Evolutionary conservation across 2,888 invertebrate genomes (phyloP).

Genomic region (Cerastis leucographa): DNA sequence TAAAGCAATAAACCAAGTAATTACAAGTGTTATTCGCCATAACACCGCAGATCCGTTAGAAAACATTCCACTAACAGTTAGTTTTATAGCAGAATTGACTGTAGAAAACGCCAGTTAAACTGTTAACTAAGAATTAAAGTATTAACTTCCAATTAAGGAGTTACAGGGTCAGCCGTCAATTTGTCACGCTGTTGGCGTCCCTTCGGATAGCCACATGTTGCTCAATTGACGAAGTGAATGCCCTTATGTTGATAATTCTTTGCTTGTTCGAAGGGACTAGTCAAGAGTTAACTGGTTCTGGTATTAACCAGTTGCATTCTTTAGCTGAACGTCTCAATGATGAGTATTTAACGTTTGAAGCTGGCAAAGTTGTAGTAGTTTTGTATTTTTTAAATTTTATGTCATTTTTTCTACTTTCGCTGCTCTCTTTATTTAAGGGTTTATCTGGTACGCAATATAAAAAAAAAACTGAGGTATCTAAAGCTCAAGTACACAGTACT

Average conservation of each 20-base stretch:
- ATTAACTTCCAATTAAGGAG: conserved; percentile 68
- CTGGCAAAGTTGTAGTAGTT: not conserved
- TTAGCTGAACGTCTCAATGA: conserved; percentile 3
- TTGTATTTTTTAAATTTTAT: not conserved
- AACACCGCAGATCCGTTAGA: conserved; percentile 46
- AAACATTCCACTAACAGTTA: conserved; percentile 41
- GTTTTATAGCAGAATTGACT: conserved; percentile 17
- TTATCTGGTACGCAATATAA: too few species aligned
- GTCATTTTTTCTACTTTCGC: too few species aligned
- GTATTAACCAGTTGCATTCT: conserved; percentile 18
- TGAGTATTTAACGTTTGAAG: not conserved
- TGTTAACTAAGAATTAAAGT: conserved; percentile 66
- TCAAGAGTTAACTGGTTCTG: conserved; percentile 23
- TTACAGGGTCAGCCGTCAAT: conserved; percentile 71
- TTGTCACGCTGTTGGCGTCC: conserved; percentile 69
- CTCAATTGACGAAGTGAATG: conserved; percentile 73
- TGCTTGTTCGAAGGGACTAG: conserved; percentile 11
- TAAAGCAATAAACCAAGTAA: conserved; percentile 40
- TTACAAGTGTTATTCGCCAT: conserved; percentile 24
- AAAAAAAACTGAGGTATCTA: too few species aligned
- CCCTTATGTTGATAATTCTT: conserved; percentile 61
- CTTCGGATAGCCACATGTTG: conserved; percentile 66
- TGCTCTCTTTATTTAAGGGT: too few species aligned
- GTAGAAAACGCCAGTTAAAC: conserved; percentile 44
- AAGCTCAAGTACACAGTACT: not conserved